Evolutionary conservation across 2,113 vertebrate genomes (phyloP).

Genomic region (Datnioides undecimradiatus): DNA sequence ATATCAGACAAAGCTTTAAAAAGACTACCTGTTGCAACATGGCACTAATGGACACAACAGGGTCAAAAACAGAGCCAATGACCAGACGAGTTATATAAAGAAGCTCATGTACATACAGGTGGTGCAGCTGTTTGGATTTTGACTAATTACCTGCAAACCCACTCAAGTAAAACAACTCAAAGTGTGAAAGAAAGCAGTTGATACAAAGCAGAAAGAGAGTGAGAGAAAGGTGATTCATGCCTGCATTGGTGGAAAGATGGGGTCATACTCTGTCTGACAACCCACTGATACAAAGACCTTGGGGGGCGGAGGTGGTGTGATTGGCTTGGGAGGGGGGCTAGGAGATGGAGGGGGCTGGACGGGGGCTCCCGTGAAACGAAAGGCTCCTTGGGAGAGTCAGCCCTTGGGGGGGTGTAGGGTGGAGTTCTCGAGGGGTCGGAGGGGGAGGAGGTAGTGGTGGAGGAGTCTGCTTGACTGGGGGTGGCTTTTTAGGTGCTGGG

Average conservation of each 20-base stretch:
- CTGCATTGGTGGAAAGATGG: constrained; percentile 86
- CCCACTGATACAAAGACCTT: constrained; percentile 87
- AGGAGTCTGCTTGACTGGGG: constrained; percentile 74
- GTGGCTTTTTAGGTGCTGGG: constrained; percentile 67
- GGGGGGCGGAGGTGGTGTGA: constrained; percentile 68
- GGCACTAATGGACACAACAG: not conserved
- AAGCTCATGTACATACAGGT: not conserved
- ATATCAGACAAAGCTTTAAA: constrained; percentile 57
- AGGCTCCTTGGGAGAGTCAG: constrained; percentile 63
- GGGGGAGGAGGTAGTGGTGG: constrained; percentile 69
- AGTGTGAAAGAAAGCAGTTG: not conserved
- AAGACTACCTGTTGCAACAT: constrained; percentile 19
- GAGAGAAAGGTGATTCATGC: constrained; percentile 80
- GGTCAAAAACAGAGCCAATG: constrained; percentile 15
- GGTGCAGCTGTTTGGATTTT: not conserved
- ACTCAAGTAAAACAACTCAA: constrained; percentile 9
- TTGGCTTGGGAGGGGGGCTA: constrained; percentile 72
- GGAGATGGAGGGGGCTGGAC: constrained; percentile 63
- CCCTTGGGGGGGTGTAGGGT: constrained; percentile 58
- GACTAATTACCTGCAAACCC: not conserved
- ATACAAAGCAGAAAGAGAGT: constrained; percentile 32
- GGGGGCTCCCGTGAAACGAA: constrained; percentile 68
- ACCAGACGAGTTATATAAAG: not conserved
- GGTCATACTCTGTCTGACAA: constrained; percentile 91
- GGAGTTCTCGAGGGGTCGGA: constrained; percentile 56